Evolutionary conservation across 2,113 vertebrate species (phyloP), one percentile per base, ranked within the genome.

Genomic region (Podocnemis expansa): DNA sequence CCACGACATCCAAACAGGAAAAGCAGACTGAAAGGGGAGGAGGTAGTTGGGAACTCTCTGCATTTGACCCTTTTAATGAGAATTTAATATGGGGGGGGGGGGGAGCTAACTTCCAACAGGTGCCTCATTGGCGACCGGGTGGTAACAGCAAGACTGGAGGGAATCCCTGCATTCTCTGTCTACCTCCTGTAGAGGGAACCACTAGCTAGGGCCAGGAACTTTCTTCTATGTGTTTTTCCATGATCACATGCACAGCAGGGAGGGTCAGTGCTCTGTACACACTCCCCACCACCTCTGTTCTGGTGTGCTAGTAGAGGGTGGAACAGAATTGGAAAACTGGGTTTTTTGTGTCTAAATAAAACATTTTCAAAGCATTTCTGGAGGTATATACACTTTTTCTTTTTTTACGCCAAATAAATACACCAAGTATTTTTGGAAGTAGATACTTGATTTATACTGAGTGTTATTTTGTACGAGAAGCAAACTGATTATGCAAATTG

Each of bases 31-130:
- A 47, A 1, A 80, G 85, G 54, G 51, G 34, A 67, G 31, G 8
- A 14, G 89, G 49, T 75, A 95, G 93, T 80, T 67, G 93, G 82
- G 84, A 93, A 82, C 92, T 96, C 78, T 92, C 47, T 75, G 0
- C 82, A 38, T 94, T 94, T 87, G 56, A 2, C 1, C 81, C 56
- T 73, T 49, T 63, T 94, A 29, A 52, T 34, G 54, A 21, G 91
- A 93, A 31, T 78, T 94, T 78, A 92, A 81, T 78, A 81, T 73
- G 54, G 47, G 9, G n/a, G n/a, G 10, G 47, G 73, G 63, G 86
- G 49, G 88, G 58, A 82, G 85, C 13, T 95, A 83, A 84, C 52
- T 43, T 94, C 79, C n/a, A 80, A 2, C 67, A 94, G 78, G 17
- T 85, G 82, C 73, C 31, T 12, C 82, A 4, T 1, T 4, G 73